Evolutionary conservation across 1,140 invertebrate genomes (phyloP).

Genomic region (Nasonia vitripennis): DNA sequence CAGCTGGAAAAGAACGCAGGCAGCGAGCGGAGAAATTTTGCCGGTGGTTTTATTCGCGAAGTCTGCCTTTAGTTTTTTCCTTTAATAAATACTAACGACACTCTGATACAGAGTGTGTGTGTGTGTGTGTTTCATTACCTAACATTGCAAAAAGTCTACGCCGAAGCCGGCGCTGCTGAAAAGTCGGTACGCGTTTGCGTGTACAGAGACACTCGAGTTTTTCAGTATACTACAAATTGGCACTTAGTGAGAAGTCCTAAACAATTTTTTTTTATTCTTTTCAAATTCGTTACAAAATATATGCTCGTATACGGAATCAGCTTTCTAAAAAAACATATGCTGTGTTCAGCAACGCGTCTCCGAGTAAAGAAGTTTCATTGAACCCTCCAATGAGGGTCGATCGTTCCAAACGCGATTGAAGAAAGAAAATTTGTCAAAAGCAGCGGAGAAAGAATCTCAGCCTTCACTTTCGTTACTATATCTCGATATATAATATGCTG

Average conservation of each 20-base stretch:
- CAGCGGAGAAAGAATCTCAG: not conserved
- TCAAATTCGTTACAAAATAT: slow-evolving; percentile 13
- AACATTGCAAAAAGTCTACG: slow-evolving; percentile 26
- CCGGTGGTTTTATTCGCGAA: slow-evolving; percentile 26
- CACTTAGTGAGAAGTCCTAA: not conserved
- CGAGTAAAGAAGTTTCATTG: slow-evolving; percentile 4
- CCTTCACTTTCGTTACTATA: not conserved
- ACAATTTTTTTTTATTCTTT: slow-evolving; percentile 5
- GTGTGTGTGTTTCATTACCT: slow-evolving; percentile 19
- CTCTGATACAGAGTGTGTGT: slow-evolving; percentile 66
- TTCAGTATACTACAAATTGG: slow-evolving; percentile 30
- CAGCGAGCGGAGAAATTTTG: slow-evolving; percentile 21
- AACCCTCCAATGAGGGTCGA: slow-evolving; percentile 25
- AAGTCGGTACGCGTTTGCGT: not conserved
- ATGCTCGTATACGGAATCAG: too few species aligned
- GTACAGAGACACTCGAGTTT: slow-evolving; percentile 34
- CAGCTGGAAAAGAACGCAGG: not conserved
- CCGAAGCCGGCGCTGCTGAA: slow-evolving; percentile 12
- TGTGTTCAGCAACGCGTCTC: not conserved
- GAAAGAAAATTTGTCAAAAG: slow-evolving; percentile 3
- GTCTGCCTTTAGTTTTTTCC: slow-evolving; percentile 36
- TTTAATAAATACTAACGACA: slow-evolving; percentile 63
- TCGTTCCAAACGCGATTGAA: not conserved
- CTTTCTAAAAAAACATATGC: not conserved
- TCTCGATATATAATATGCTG: not conserved